Evolutionary conservation across 2,888 invertebrate species (phyloP).

Genomic region (Tortricodes alternella): DNA sequence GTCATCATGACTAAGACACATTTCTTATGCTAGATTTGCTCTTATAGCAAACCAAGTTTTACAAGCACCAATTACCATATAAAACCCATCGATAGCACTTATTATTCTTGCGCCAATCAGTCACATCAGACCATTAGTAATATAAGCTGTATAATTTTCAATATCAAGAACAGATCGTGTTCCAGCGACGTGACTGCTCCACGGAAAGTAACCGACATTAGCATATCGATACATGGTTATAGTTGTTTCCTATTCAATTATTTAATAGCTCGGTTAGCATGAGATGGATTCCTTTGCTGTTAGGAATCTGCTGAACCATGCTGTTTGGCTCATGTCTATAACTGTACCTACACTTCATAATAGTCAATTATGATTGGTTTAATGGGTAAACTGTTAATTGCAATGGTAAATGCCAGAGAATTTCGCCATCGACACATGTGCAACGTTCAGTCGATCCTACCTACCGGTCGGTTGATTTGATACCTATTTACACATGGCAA

Average conservation of each 20-base stretch:
- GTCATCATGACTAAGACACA: no score
- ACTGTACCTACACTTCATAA: constrained; percentile 14
- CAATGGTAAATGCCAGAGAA: no score
- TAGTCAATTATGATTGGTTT: neutral
- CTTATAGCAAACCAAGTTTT: no score
- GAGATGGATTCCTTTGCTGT: constrained; percentile 20
- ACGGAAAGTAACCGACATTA: constrained; percentile 26
- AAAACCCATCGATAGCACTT: constrained; percentile 6
- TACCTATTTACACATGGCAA: no score
- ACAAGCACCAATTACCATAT: neutral
- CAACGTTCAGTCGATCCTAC: no score
- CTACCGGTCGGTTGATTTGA: no score
- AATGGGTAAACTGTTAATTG: neutral
- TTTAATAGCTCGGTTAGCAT: constrained; percentile 29
- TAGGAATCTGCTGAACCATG: constrained; percentile 16
- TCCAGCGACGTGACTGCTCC: constrained; percentile 20
- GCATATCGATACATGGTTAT: constrained; percentile 14
- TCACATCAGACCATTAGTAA: constrained; percentile 20
- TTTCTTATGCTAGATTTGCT: no score
- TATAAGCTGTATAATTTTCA: constrained; percentile 34
- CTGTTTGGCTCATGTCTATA: constrained; percentile 13
- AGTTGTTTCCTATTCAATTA: constrained; percentile 29
- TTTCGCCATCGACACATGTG: no score
- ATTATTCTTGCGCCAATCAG: constrained; percentile 18
- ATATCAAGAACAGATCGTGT: constrained; percentile 41